Percentiles rank a stretch among this genome's conserved stretches.
These are phyloP conservation scores for Hypsibius dujardini DNA, from an alignment of 1,140 invertebrate species.

Conservation along the genomic window DNA sequence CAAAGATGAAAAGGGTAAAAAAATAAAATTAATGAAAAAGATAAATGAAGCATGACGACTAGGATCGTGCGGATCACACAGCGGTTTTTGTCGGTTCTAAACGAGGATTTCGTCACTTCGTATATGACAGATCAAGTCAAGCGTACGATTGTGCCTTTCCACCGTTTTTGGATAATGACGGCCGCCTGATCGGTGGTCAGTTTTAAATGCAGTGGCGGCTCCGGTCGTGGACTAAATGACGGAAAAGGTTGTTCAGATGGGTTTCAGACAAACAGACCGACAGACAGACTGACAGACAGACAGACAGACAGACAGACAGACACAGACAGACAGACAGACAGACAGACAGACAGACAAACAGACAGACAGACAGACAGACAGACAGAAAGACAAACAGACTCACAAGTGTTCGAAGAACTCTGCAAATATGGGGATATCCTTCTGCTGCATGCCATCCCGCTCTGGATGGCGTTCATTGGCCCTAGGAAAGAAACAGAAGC, in stretches of 20 bases:
- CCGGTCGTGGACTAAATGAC: background rate
- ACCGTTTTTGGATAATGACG: background rate
- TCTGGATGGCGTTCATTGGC: background rate
- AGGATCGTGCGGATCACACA: no score
- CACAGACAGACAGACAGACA: background rate
- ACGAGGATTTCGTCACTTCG: background rate
- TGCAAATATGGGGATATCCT: background rate
- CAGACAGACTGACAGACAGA: no score
- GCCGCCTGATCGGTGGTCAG: slow-evolving; percentile 1
- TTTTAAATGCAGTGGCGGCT: background rate
- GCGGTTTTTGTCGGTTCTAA: no score
- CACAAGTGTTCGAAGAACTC: background rate
- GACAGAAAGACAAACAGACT: no score
- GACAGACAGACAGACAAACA: no score
- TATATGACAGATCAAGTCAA: background rate
- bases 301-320: no score
- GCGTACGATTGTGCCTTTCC: slow-evolving; percentile 11
- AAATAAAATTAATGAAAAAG: no score
- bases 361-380: no score
- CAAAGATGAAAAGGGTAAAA: no score
- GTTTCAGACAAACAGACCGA: background rate
- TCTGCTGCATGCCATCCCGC: background rate
- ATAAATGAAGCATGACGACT: no score
- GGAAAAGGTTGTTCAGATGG: background rate
- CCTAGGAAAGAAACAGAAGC: background rate